A percentile compares a stretch with the other conserved stretches of the same genome.
These are phyloP conservation scores for Agelastica alni DNA, from an alignment of 2,888 invertebrate genomes.

Conservation along the genomic window DNA sequence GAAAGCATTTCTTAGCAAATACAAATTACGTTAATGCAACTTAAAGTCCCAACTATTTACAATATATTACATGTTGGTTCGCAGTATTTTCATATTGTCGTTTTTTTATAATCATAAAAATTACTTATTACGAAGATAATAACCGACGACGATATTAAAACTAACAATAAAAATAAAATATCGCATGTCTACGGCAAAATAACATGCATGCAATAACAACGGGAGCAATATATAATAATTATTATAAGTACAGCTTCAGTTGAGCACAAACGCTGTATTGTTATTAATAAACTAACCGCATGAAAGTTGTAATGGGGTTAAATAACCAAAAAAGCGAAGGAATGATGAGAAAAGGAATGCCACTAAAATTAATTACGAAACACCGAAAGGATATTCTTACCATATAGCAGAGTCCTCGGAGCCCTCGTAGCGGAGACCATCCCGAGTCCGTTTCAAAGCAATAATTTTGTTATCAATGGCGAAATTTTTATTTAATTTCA, in stretches of 20 bases:
- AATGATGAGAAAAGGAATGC: slow-evolving; percentile 2
- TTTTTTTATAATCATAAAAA: slow-evolving; percentile 28
- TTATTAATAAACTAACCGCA: slow-evolving; percentile 40
- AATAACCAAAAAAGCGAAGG: slow-evolving; percentile 9
- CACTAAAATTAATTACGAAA: neutral
- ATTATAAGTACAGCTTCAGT: slow-evolving; percentile 49
- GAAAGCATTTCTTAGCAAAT: slow-evolving; percentile 7
- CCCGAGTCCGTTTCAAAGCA: too few species aligned
- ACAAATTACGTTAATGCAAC: slow-evolving; percentile 14
- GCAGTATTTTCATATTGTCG: slow-evolving; percentile 30
- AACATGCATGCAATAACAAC: slow-evolving; percentile 43
- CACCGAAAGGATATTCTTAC: slow-evolving; percentile 1
- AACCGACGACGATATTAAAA: slow-evolving; percentile 34
- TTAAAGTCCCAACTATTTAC: slow-evolving; percentile 12
- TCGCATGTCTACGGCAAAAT: slow-evolving; percentile 44
- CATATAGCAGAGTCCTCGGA: too few species aligned
- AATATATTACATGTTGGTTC: slow-evolving; percentile 26
- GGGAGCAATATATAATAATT: slow-evolving; percentile 46
- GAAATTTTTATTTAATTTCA: too few species aligned
- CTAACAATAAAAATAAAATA: slow-evolving; percentile 45
- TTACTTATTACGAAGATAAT: slow-evolving; percentile 32
- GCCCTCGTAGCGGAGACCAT: too few species aligned
- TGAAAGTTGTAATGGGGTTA: slow-evolving; percentile 4
- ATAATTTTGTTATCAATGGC: too few species aligned
- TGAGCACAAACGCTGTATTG: slow-evolving; percentile 46